A percentile compares a stretch with the other conserved stretches of the same genome.
Evolutionary conservation across 2,888 invertebrate genomes (phyloP).

Genomic region (Eupithecia tripunctaria): DNA sequence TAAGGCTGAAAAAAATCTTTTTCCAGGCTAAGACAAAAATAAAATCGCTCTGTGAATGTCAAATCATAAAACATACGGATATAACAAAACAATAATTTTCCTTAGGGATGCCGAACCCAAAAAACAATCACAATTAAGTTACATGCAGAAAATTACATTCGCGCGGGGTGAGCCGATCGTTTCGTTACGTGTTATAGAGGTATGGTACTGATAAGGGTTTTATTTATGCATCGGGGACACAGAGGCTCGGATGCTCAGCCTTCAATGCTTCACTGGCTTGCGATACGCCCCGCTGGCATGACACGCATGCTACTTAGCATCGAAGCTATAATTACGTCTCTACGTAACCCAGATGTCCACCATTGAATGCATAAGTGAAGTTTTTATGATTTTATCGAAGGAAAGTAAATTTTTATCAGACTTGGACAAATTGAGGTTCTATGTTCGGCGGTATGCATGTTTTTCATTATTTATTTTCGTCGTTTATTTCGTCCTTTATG

Average conservation of each 20-base stretch:
- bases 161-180: constrained; percentile 14
- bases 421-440: no score
- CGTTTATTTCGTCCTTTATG: no score
- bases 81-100: background rate
- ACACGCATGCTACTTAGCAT: constrained; percentile 32
- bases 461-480: no score
- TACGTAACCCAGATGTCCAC: constrained; percentile 35
- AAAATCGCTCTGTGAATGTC: background rate
- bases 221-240: constrained; percentile 66
- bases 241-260: constrained; percentile 40
- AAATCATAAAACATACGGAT: background rate
- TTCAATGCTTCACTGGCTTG: constrained; percentile 47
- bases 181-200: constrained; percentile 16
- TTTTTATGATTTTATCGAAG: background rate
- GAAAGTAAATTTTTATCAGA: background rate
- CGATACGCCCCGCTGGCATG: constrained; percentile 49
- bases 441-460: no score
- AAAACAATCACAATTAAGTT: constrained; percentile 14
- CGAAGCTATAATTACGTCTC: constrained; percentile 35
- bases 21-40: background rate
- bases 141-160: constrained; percentile 11
- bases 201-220: constrained; percentile 57
- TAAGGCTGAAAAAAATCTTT: no score
- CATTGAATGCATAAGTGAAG: constrained; percentile 43
- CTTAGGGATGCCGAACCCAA: background rate